Evolutionary conservation across 2,113 vertebrate genomes (phyloP).

Genomic region (Arizona elegans): DNA sequence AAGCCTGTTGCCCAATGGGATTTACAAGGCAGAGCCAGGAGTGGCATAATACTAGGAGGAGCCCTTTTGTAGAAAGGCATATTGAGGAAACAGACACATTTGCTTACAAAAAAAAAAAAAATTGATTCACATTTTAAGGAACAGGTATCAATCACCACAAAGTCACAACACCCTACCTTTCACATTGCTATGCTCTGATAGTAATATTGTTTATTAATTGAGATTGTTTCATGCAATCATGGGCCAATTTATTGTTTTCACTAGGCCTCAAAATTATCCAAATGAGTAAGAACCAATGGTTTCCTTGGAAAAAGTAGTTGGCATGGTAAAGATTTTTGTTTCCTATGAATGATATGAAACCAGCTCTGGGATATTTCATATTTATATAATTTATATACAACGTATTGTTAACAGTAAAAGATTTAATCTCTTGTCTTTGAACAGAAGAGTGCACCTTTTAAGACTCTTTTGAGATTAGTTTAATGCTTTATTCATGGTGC

Average conservation of each 20-base stretch:
- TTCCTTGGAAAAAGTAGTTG: background rate
- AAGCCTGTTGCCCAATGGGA: background rate
- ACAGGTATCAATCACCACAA: background rate
- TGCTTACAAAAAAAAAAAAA: background rate
- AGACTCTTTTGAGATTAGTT: background rate
- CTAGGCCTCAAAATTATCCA: background rate
- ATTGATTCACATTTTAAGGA: background rate
- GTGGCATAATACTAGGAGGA: background rate
- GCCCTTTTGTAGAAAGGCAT: background rate
- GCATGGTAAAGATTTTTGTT: background rate
- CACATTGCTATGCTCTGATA: background rate
- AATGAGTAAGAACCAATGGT: background rate
- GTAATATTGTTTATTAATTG: background rate
- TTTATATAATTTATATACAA: background rate
- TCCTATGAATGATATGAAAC: background rate
- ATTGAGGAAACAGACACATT: background rate
- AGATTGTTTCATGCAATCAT: background rate
- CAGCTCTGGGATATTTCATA: background rate
- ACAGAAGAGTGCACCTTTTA: background rate
- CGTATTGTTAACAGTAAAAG: background rate
- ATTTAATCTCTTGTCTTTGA: background rate
- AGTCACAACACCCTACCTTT: background rate
- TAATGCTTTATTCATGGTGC: background rate
- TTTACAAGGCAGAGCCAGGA: background rate
- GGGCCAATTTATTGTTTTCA: background rate